Base-by-base conservation (phyloP, 2,888 invertebrate genomes). In the Ichneumon xanthorius region DNA sequence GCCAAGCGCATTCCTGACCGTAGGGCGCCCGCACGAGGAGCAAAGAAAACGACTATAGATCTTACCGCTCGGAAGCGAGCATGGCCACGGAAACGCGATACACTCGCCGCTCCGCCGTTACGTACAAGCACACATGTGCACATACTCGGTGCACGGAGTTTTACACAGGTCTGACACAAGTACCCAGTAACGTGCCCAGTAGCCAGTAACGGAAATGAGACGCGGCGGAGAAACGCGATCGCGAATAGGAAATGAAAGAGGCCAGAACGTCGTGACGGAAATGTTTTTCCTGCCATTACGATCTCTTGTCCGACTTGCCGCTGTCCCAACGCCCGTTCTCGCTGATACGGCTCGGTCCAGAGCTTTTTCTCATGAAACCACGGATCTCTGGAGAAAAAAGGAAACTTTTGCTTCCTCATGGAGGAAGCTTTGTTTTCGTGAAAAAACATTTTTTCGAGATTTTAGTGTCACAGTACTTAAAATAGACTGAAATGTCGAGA, bases 251-350 rank as follows among this genome's bases (percentile, higher is more conserved):
- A 68, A 79, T 53, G 53, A 63, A 79, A 61, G 50, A 76, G 53
- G 79, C 48, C 65, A 53, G 26, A 67, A 75, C 75, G 79, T 83
- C 83, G 83, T 79, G 30, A 45, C 75, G 75, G 83, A 83, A 79
- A 79, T 83, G 83, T 83, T 83, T 79, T 83, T 79, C 83, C 70
- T 75, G 75, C 79, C 75, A 79, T 83, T 83, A 83, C 83, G 73
- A 79, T 83, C 63, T 53, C 53, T 45, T 53, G 50, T 53, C 22
- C 70, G 22, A 19, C 55, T 9, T 65, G 71, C 19, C n/a, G 30
- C 75, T 19, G n/a, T 14, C 16, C 75, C 76, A 37, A 11, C 37
- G 67, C 65, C 65, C 76, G 22, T 40, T 67, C 48, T 55, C 67
- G 55, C 53, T n/a, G 65, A 11, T 45, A 3, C 14, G 9, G n/a